These are phyloP conservation scores for Eubucco bourcierii DNA, from an alignment of 2,113 vertebrate species.

Conservation along the genomic window DNA sequence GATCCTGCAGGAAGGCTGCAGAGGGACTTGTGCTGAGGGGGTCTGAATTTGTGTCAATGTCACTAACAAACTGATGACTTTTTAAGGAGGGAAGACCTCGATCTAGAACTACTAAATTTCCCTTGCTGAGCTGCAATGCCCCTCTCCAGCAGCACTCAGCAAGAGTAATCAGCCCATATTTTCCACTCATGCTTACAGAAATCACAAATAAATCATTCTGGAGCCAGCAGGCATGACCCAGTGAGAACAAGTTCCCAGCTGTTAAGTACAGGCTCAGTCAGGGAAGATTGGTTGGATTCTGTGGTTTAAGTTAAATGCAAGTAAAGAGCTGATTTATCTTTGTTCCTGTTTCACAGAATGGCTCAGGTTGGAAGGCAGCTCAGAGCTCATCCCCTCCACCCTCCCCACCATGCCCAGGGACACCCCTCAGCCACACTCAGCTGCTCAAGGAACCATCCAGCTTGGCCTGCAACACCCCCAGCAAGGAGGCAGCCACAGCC, in stretches of 20 bases:
- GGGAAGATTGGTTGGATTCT: conserved; percentile 28
- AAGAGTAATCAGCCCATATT: conserved; percentile 19
- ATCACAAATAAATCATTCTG: conserved; percentile 42
- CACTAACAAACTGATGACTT: background rate
- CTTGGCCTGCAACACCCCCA: too few relatives aligned
- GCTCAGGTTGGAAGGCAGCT: too few relatives aligned
- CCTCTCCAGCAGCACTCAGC: background rate
- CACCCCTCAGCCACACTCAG: too few relatives aligned
- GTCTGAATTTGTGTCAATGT: background rate
- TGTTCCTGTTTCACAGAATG: background rate
- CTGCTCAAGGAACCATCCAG: too few relatives aligned
- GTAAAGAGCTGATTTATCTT: conserved; percentile 23
- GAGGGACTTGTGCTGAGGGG: too few relatives aligned
- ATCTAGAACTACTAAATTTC: background rate
- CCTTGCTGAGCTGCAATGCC: background rate
- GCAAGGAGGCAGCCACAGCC: too few relatives aligned
- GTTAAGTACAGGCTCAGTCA: conserved; percentile 6
- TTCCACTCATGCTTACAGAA: conserved; percentile 38
- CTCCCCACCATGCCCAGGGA: too few relatives aligned
- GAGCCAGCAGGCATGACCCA: conserved; percentile 26
- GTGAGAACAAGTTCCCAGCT: conserved; percentile 29
- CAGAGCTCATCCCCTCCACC: too few relatives aligned
- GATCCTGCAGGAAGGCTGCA: too few relatives aligned
- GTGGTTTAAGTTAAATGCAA: background rate
- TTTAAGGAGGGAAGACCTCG: background rate